Percentiles rank a stretch among this genome's conserved stretches.
These are phyloP conservation scores for Isaurus tuberculatus DNA, from an alignment of 92 coral and sea anemone species.

Conservation along the genomic window DNA sequence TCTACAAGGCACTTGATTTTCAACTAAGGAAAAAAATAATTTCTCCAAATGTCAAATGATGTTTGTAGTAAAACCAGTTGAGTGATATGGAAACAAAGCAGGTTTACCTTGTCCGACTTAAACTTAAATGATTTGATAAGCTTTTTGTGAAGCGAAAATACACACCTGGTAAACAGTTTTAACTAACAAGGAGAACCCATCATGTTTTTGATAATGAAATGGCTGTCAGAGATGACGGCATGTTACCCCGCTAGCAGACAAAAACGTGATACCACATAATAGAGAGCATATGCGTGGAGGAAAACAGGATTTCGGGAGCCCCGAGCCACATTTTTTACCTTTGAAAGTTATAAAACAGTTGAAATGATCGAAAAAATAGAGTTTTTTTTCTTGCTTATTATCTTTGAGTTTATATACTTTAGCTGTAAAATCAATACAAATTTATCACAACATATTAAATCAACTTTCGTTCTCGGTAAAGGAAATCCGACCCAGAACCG, in stretches of 20 bases:
- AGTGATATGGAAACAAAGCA: too few relatives aligned
- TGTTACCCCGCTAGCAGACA: conserved; percentile 14
- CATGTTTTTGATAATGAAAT: conserved; percentile 30
- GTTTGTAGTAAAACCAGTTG: background rate
- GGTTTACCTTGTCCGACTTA: too few relatives aligned
- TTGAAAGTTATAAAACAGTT: background rate
- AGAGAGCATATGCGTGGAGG: background rate
- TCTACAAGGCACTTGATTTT: conserved; percentile 19
- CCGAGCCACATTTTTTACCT: background rate
- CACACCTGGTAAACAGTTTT: background rate
- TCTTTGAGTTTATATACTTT: too few relatives aligned
- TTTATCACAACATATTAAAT: too few relatives aligned
- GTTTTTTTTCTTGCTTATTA: too few relatives aligned
- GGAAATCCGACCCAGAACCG: too few relatives aligned
- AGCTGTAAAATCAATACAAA: too few relatives aligned
- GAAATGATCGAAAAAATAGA: background rate
- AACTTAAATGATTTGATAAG: too few relatives aligned
- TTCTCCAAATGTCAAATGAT: background rate
- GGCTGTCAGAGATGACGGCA: conserved; percentile 19
- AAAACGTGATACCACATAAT: conserved; percentile 23
- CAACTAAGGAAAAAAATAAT: too few relatives aligned
- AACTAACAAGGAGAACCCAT: conserved; percentile 33
- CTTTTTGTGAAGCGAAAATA: background rate
- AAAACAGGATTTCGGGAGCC: too few relatives aligned
- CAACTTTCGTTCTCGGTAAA: too few relatives aligned